Evolutionary conservation across 2,888 invertebrate species (phyloP), one percentile per base, ranked within the genome.

Genomic region (Exephanes ischioxanthus): DNA sequence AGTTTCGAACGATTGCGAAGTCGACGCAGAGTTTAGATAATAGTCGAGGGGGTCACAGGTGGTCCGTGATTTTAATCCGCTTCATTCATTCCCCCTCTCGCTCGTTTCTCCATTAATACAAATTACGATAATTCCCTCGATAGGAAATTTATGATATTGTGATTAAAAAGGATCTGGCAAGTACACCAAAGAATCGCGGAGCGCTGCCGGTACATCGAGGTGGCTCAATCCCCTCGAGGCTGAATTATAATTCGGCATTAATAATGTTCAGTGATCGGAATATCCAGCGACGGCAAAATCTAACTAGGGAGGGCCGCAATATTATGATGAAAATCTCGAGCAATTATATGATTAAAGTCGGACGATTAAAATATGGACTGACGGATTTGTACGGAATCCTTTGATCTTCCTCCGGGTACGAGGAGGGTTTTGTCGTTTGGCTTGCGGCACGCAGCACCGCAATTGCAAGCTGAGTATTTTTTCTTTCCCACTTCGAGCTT

Each of bases 41-140:
- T 14, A 45, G 45, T 45, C 45, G 45, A 45, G 45, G 30, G 33
- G 30, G 26, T 76, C 90, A 87, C 90, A 90, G 90, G 90, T 90
- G 90, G 89, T 84, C 83, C 80, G 14, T 33, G 19, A 33, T 66
- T 76, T 76, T 66, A 76, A 76, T 76, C 63, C 37, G 30, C 33
- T 75, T 66, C 16, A 26, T 26, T 45, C 61, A 26, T 51, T 30
- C n/a, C 3, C 16, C 48, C 30, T 14, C 48, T 30, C 19, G 1
- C 33, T 53, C 22, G 19, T 67, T 55, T 55, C 37, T 33, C 26
- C 53, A 66, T 77, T 77, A 77, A 77, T 66, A 55, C 66, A 51
- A 76, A 66, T 76, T 51, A 76, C 75, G 63, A 66, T 76, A 76
- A 76, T 66, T 19, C 63, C n/a, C 22, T 75, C 51, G 66, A 76